Base-by-base conservation (phyloP, 2,113 vertebrate species). In the Cyanistes caeruleus region DNA sequence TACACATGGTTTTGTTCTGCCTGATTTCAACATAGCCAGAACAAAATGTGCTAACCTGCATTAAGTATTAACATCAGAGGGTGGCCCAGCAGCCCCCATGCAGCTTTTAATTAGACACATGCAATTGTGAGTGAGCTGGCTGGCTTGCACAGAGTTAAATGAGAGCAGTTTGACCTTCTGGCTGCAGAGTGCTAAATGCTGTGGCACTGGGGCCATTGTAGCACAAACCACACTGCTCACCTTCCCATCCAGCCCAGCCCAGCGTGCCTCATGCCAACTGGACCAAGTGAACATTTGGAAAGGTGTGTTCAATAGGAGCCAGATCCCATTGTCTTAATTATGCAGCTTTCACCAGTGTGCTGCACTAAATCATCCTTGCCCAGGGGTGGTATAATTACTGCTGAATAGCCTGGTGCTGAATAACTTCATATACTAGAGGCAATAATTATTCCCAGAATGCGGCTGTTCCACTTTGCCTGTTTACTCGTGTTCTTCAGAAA, bases 321-420 rank as follows among this genome's bases (percentile, higher is more conserved):
- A 97, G 95, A 77, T 82, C 79, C 73, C 87, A 85, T 95, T 95
- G 92, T 77, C 83, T 90, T 92, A 83, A 95, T 96, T 95, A 89
- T 43, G 51, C 21, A 22, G 72, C 91, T 92, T 93, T 81, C 58
- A 68, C 78, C 91, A 67, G 55, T 5, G 15, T 41, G 63, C 73
- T 65, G 76, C 49, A 74, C 91, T 95, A 95, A 96, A 95, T 97
- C 95, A 93, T 89, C 69, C 89, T 74, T 94, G 93, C 95, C 95
- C 92, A 87, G 91, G 90, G 94, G 93, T 94, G 74, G 48, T 87
- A 73, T 94, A 96, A 96, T 97, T 96, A 94, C 91, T 92, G 89
- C 87, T 84, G 92, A 95, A 90, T 80, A 76, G 84, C 95, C 93
- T 84, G 39, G 92, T 80, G 64, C 87, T 84, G 83, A 92, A 94